phyloP scores from a whole-genome alignment of 2,113 vertebrate genomes.

The Oncorhynchus keta region DNA sequence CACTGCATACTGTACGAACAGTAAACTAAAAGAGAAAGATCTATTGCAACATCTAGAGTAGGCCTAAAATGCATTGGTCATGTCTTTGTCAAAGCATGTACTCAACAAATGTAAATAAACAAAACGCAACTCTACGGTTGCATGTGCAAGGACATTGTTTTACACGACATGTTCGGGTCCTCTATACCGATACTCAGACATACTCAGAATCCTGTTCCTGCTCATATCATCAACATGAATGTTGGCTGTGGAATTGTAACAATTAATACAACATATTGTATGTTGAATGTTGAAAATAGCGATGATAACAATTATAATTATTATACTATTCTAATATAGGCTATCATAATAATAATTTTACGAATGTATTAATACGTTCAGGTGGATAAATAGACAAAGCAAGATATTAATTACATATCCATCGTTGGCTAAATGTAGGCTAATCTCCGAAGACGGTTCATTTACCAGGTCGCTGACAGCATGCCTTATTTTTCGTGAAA shows the following conservation, averaged over 20 bases:
- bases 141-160: background rate
- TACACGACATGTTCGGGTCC: background rate
- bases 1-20: too few relatives aligned
- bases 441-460: background rate
- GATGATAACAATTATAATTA: background rate
- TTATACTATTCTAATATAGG: too few relatives aligned
- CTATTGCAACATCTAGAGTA: background rate
- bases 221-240: background rate
- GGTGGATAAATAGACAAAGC: too few relatives aligned
- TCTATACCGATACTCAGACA: background rate
- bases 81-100: background rate
- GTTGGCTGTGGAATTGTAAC: background rate
- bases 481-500: slow-evolving; percentile 36
- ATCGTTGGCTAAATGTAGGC: too few relatives aligned
- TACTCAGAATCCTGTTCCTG: background rate
- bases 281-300: background rate
- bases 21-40: background rate
- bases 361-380: too few relatives aligned
- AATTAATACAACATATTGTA: background rate
- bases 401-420: too few relatives aligned
- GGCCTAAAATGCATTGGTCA: background rate
- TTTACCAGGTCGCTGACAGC: slow-evolving; percentile 16
- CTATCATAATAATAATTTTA: too few relatives aligned
- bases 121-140: background rate
- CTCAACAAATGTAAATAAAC: background rate